Base-by-base conservation (phyloP, 2,888 invertebrate species). In the Xestia ashworthii region DNA sequence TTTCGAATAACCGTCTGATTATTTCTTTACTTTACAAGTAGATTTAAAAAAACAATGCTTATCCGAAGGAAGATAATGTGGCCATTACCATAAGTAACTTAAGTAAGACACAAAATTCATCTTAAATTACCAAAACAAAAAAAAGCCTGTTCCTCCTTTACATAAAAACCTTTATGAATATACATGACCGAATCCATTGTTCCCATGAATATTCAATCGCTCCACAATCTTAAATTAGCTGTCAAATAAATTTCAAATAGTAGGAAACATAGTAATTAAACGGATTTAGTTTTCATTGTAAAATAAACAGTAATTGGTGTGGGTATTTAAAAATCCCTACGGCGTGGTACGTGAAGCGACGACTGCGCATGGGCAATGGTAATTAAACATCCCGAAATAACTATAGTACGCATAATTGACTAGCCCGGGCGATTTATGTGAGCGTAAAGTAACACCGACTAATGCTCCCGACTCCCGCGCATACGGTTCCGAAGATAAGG, bases 331-430 rank as follows among this genome's bases (percentile, higher is more conserved):
- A 90, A 91, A 90, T 90, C 89, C 91, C 90, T 86, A 87, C 78
- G 81, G 85, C 84, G 83, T 65, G 65, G 65, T 84, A 74, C 81
- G 85, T 82, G 77, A 70, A 82, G 81, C 89, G 85, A 82, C 90
- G 91, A 66, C 89, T 91, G 93, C 93, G 94, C 93, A 90, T 91
- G 93, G 92, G 92, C 93, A 90, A 60, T 77, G 88, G 94, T 93
- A 95, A 95, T 96, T 95, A 95, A 95, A 94, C 92, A 89, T 93
- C 93, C 95, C 90, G 90, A 95, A 95, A 96, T 96, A 95, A 92
- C 93, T 89, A 89, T 91, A 91, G 90, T 92, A 91, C 93, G 92
- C 91, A 91, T 93, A 94, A 95, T 95, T 95, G 94, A 95, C 94
- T 94, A 93, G 91, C 91, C 87, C 78, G 84, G 87, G 87, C 92